Conservation (phyloP, 23 tunicate species). For the Ciona savignyi region DNA sequence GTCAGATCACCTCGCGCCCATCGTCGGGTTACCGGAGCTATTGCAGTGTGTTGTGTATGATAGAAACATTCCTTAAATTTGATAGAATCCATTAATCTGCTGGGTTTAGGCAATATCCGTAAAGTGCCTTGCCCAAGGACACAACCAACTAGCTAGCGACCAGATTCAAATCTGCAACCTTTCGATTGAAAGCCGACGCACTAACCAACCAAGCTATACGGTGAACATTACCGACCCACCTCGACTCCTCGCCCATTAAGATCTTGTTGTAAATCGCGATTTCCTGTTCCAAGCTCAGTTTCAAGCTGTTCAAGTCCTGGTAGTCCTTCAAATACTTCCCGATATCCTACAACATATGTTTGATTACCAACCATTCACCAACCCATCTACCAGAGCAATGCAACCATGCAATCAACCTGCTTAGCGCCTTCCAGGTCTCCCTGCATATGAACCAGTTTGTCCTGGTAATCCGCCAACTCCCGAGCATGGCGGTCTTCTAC, state of each 20-base stretch:
- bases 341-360: constrained; percentile 46
- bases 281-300: constrained; percentile 76
- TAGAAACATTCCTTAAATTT: too few relatives aligned
- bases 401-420: constrained; percentile 14
- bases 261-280: constrained; percentile 74
- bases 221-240: too few relatives aligned
- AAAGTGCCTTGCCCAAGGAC: too few relatives aligned
- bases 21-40: too few relatives aligned
- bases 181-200: too few relatives aligned
- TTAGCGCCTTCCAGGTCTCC: constrained; percentile 38
- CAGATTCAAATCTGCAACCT: too few relatives aligned
- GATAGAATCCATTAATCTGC: too few relatives aligned
- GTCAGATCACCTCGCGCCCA: too few relatives aligned
- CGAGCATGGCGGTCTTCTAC: constrained; percentile 37
- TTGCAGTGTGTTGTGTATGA: too few relatives aligned
- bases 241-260: constrained; percentile 48
- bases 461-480: constrained; percentile 17
- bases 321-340: constrained; percentile 78
- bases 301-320: constrained; percentile 51
- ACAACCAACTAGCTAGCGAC: too few relatives aligned
- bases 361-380: background rate
- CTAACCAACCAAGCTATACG: too few relatives aligned
- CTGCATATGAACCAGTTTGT: constrained; percentile 8
- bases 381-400: background rate
- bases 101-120: too few relatives aligned